Evolutionary conservation across 2,888 invertebrate genomes (phyloP).

Genomic region (Watsonalla cultraria): DNA sequence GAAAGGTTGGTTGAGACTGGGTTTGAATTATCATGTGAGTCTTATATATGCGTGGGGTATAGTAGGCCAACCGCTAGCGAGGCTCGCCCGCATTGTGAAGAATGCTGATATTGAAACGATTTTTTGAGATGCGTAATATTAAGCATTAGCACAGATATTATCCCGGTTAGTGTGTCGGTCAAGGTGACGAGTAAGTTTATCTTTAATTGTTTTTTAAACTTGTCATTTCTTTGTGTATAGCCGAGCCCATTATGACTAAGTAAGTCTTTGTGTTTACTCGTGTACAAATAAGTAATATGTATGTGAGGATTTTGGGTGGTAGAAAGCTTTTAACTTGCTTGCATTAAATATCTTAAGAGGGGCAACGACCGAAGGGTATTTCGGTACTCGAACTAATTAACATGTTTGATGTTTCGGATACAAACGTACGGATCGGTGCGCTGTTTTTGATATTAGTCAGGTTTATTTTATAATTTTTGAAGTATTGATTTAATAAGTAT

Average conservation of each 20-base stretch:
- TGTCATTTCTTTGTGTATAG: constrained; percentile 33
- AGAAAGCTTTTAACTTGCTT: neutral
- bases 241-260: constrained; percentile 22
- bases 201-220: constrained; percentile 46
- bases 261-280: constrained; percentile 2
- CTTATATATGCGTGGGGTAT: constrained; percentile 66
- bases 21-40: constrained; percentile 47
- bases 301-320: neutral
- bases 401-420: too few species aligned
- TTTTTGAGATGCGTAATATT: constrained; percentile 61
- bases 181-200: constrained; percentile 52
- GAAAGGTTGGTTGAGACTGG: constrained; percentile 59
- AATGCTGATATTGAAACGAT: constrained; percentile 49
- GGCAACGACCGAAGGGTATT: too few species aligned
- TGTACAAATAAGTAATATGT: neutral
- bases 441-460: too few species aligned
- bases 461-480: too few species aligned
- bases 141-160: constrained; percentile 68
- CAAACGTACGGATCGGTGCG: too few species aligned
- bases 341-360: too few species aligned
- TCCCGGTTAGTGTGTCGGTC: constrained; percentile 67
- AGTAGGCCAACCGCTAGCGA: constrained; percentile 74
- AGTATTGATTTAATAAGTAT: too few species aligned
- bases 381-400: too few species aligned
- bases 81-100: constrained; percentile 50